Conservation (phyloP, 2,888 invertebrate species). For the Alcis repandata region DNA sequence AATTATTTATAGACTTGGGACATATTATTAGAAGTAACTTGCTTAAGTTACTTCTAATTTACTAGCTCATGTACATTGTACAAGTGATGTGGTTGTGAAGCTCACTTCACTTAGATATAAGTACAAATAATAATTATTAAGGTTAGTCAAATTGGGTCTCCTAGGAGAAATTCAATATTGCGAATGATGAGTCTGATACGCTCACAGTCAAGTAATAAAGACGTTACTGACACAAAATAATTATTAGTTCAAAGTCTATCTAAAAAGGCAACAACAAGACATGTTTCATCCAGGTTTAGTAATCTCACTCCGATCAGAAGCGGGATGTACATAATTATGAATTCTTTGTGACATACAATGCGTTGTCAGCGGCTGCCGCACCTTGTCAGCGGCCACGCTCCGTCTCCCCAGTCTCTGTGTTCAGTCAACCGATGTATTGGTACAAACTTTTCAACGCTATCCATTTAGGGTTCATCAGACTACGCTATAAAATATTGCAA, state of each 20-base stretch:
- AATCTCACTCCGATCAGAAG: background rate
- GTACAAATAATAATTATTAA: too few relatives aligned
- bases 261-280: background rate
- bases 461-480: background rate
- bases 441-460: conserved; percentile 2
- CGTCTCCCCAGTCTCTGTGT: conserved; percentile 15
- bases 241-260: background rate
- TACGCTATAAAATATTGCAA: background rate
- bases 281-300: background rate
- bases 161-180: too few relatives aligned
- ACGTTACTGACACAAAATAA: background rate
- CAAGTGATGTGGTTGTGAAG: too few relatives aligned
- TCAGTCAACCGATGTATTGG: conserved; percentile 22
- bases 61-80: too few relatives aligned
- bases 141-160: too few relatives aligned
- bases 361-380: conserved; percentile 21
- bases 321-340: too few relatives aligned
- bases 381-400: conserved; percentile 25
- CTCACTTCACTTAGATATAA: too few relatives aligned
- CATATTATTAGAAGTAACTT: too few relatives aligned
- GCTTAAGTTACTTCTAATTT: too few relatives aligned
- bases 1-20: too few relatives aligned
- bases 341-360: conserved; percentile 17
- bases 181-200: too few relatives aligned
- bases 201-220: background rate